Conservation (phyloP, 1,140 invertebrate genomes). For the Sarcophaga bullata region DNA sequence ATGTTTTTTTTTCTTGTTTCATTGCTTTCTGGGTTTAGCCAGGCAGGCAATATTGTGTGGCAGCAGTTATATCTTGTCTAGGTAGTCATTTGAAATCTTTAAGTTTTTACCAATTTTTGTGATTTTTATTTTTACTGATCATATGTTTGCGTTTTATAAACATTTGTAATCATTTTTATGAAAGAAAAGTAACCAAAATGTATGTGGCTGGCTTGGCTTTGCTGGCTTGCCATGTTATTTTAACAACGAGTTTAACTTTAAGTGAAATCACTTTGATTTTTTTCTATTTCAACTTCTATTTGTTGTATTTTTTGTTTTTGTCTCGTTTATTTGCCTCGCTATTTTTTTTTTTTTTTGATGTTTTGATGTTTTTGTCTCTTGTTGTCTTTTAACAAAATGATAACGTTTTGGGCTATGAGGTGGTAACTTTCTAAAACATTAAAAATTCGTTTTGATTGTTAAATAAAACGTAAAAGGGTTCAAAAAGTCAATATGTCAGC, state of each 20-base stretch:
- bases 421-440: conserved; percentile 19
- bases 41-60: conserved; percentile 1
- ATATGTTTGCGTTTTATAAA: neutral
- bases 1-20: neutral
- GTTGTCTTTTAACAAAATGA: neutral
- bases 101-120: neutral
- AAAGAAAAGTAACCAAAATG: conserved; percentile 1
- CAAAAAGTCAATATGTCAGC: conserved; percentile 19
- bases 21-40: too few relatives aligned
- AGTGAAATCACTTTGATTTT: conserved; percentile 16
- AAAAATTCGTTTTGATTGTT: conserved; percentile 27
- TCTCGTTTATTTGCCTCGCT: neutral
- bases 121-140: neutral
- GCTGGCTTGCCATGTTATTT: conserved; percentile 11
- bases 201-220: too few relatives aligned
- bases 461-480: conserved; percentile 11
- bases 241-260: neutral
- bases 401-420: neutral
- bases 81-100: conserved; percentile 19
- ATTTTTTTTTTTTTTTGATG: neutral
- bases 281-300: neutral
- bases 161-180: neutral
- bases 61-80: conserved; percentile 21
- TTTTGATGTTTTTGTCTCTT: neutral
- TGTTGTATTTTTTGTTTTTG: neutral